Conservation (phyloP, 2,888 invertebrate species). For the Conchocele bisecta region DNA sequence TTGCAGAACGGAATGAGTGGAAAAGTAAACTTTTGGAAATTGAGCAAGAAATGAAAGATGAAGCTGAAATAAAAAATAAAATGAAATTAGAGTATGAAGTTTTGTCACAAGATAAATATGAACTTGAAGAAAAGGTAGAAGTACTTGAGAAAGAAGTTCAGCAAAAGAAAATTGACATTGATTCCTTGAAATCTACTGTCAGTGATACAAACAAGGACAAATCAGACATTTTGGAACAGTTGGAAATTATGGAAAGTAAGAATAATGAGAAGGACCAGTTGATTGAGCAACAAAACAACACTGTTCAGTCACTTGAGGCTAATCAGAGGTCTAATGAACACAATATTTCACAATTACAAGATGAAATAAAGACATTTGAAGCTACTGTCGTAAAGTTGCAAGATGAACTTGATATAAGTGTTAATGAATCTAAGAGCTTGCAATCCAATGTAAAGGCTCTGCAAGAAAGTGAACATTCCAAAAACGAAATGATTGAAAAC, state of each 20-base stretch:
- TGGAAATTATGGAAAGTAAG: too few species aligned
- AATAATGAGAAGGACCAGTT: too few species aligned
- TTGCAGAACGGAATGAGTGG: conserved; percentile 30
- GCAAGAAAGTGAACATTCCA: background rate
- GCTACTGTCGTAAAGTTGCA: conserved; percentile 14
- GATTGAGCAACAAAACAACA: too few species aligned
- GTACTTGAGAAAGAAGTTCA: conserved; percentile 36
- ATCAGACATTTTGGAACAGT: conserved; percentile 4
- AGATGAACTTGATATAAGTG: background rate
- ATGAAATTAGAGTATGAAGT: conserved; percentile 38
- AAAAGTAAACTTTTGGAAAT: conserved; percentile 14
- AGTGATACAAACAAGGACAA: background rate
- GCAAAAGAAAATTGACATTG: background rate
- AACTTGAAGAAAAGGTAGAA: conserved; percentile 45
- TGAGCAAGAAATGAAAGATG: conserved; percentile 21
- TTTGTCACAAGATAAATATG: conserved; percentile 47
- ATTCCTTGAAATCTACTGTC: background rate
- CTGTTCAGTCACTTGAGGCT: too few species aligned
- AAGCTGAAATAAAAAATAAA: conserved; percentile 23
- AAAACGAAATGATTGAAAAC: background rate
- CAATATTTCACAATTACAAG: too few species aligned
- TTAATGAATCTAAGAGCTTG: background rate
- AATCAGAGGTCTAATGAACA: too few species aligned
- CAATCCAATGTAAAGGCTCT: background rate
- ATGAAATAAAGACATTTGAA: too few species aligned